Conservation (phyloP, 2,888 invertebrate species). For the Lasioglossum vierecki region DNA sequence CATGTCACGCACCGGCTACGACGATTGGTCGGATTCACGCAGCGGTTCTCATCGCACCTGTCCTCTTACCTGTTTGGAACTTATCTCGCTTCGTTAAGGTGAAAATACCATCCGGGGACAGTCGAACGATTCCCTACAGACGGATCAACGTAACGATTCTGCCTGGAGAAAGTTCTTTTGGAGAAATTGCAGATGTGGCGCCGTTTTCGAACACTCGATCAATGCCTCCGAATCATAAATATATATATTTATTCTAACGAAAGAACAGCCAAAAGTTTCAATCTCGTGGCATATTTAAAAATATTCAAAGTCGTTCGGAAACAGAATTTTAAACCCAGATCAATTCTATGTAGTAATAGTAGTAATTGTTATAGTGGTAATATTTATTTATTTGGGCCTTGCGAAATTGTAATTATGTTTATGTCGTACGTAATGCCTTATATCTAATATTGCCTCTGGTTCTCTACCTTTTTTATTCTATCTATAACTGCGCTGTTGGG, state of each 20-base stretch:
- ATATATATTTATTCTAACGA: neutral
- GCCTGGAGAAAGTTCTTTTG: neutral
- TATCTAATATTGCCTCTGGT: no score
- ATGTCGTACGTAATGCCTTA: no score
- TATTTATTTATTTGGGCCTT: no score
- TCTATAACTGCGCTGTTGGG: no score
- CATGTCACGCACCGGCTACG: slow-evolving; percentile 66
- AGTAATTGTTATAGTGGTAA: no score
- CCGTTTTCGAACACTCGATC: neutral
- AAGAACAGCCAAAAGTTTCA: neutral
- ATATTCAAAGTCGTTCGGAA: no score
- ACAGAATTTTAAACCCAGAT: no score
- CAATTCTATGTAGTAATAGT: no score
- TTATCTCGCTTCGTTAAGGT: neutral
- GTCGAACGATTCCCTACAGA: neutral
- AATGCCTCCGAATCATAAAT: neutral
- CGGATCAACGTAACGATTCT: neutral
- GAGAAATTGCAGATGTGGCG: neutral
- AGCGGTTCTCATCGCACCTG: slow-evolving; percentile 68
- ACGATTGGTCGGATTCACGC: slow-evolving; percentile 64
- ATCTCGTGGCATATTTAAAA: neutral
- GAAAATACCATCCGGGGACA: neutral
- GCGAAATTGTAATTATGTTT: no score
- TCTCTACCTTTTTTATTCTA: no score
- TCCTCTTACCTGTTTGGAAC: neutral